Evolutionary conservation across 2,113 vertebrate genomes (phyloP), one percentile per base, ranked within the genome.

Genomic region (pig (Sus scrofa)): DNA sequence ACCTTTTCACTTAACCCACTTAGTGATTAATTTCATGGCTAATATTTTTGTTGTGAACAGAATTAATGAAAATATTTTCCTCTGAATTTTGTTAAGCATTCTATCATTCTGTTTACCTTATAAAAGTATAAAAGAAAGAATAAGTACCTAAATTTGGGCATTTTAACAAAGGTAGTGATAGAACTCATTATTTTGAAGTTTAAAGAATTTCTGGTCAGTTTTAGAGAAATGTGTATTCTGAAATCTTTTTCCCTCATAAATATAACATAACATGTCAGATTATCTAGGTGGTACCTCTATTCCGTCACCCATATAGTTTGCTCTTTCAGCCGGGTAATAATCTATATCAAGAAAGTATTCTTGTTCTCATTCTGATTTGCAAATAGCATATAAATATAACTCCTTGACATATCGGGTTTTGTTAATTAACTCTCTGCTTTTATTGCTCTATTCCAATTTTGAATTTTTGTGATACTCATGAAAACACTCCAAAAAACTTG

Each of bases 41-140:
- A 24, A 27, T 65, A 58, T 27, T 86, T 93, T 88, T 84, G 19
- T 78, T 60, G 15, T 83, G 56, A 97, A 73, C 14, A 75, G 50
- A 88, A 70, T 86, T 71, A 84, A 93, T 89, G n/a, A 68, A 65
- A 83, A 77, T 16, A 12, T 0, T 79, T 96, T 89, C 32, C 52
- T 88, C 12, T 82, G 65, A 77, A 63, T 93, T 82, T 67, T 70
- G 86, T 87, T 73, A 44, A 94, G 39, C 14, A 54, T 94, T 84
- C 19, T 77, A 0, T 83, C 12, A 26, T 63, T 39, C 34, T 65
- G 1, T 58, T 82, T 62, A n/a, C 6, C 8, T 58, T 86, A n/a
- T 90, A 62, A 73, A 78, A 82, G 16, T 89, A 27, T 54, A 62
- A 94, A n/a, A 87, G 67, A 73, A 78, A 82, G 16, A 91, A 27